A percentile compares a stretch with the other conserved stretches of the same genome.
Evolutionary conservation across 1,140 invertebrate species (phyloP).

Genomic region (Adelges cooleyi): DNA sequence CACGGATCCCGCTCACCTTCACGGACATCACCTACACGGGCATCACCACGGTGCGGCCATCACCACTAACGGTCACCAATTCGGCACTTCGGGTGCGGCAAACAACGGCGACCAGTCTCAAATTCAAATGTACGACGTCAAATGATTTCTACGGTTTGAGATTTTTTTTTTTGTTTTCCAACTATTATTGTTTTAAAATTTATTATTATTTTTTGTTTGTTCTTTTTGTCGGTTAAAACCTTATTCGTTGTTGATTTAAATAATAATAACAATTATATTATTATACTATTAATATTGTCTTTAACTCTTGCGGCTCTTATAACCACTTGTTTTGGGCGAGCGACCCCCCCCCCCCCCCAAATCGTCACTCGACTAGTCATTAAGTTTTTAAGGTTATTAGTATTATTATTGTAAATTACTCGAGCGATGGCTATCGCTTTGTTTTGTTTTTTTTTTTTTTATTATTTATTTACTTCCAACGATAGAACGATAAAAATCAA

Average conservation of each 20-base stretch:
- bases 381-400: not conserved
- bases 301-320: no score
- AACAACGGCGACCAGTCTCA: conserved; percentile 13
- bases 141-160: not conserved
- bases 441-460: no score
- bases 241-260: not conserved
- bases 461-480: no score
- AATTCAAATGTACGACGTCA: conserved; percentile 9
- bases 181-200: not conserved
- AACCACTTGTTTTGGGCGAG: no score
- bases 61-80: conserved; percentile 10
- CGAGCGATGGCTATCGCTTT: no score
- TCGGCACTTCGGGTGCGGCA: not conserved
- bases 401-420: no score
- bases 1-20: not conserved
- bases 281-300: no score
- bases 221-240: no score
- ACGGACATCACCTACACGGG: not conserved
- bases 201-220: not conserved
- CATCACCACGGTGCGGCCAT: not conserved
- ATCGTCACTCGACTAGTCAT: conserved; percentile 1
- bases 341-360: no score
- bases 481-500: no score
- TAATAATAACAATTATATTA: no score
- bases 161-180: not conserved